phyloP scores from a whole-genome alignment of 2,888 invertebrate species.

The Meliscaeva auricollis region DNA sequence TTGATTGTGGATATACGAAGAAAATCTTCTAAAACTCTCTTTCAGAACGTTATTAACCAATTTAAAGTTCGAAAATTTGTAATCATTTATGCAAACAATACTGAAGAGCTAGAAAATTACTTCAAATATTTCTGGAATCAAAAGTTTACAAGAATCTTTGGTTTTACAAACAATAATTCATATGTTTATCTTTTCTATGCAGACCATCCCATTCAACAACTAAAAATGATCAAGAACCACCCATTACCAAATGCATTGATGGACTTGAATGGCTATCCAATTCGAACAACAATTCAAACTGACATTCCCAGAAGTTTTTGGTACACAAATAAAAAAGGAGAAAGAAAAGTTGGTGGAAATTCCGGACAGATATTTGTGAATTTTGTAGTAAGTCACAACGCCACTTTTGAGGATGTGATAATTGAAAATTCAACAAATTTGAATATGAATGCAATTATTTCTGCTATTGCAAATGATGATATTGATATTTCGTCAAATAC shows the following conservation, averaged over 20 bases:
- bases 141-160: slow-evolving; percentile 48
- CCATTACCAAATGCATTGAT: slow-evolving; percentile 31
- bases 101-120: neutral
- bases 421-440: slow-evolving; percentile 1
- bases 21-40: neutral
- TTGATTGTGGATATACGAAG: neutral
- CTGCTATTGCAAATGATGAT: neutral
- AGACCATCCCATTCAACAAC: slow-evolving; percentile 1
- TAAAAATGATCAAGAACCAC: neutral
- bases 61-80: slow-evolving; percentile 33
- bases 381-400: slow-evolving; percentile 48
- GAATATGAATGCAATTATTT: neutral
- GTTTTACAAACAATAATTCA: neutral
- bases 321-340: slow-evolving; percentile 10
- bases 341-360: slow-evolving; percentile 22
- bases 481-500: slow-evolving; percentile 43
- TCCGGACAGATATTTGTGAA: slow-evolving; percentile 5
- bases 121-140: slow-evolving; percentile 11
- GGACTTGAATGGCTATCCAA: slow-evolving; percentile 39
- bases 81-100: neutral
- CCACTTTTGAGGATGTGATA: slow-evolving; percentile 24
- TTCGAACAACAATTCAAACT: slow-evolving; percentile 46
- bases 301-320: slow-evolving; percentile 38
- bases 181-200: slow-evolving; percentile 34
- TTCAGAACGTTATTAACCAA: neutral